Base-by-base conservation (phyloP, 1,140 invertebrate species). In the Latrodectus geometricus region DNA sequence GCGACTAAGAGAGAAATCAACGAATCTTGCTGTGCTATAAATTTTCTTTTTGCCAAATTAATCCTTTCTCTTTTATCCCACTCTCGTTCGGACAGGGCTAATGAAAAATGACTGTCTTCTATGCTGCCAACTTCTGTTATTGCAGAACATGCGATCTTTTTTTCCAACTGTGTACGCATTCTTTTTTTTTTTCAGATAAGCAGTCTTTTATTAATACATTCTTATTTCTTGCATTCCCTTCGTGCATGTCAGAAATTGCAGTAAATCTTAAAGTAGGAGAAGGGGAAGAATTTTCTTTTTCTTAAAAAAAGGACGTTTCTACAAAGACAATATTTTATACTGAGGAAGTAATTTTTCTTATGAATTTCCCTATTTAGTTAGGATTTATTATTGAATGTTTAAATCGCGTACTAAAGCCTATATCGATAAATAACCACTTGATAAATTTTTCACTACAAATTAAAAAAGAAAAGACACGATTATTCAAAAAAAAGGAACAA, bases 121-220 rank as follows among this genome's bases (percentile, higher is more conserved):
- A 76, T 17, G 50, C 52, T 61, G 52, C 74, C 74, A 56, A 76
- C n/a, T 76, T 76, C 52, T 76, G 74, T 76, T 56, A 76, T 76
- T 54, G 49, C 15, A n/a, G 48, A 69, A 52, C n/a, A 68, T 66
- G 23, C 56, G 14, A 48, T 17, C 23, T 23, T 69, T 49, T 66
- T 61, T 21, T 65, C 23, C 54, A 56, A n/a, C 50, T 74, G 17
- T 74, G 15, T 74, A 21, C 20, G n/a, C n/a, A 15, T 74, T 74
- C 9, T 21, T 14, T 9, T 23, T 66, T 66, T 66, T 66, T 78
- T 50, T 78, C 48, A 78, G 54, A 50, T 78, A 52, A 78, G 76
- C 12, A 23, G 76, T 48, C n/a, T 78, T 78, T 78, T 66, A 78
- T 66, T 78, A 78, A 66, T 66, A 68, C 76, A 78, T 78, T 78